These are phyloP conservation scores for Epirrhoe alternata DNA, from an alignment of 2,888 invertebrate species.

Conservation along the genomic window DNA sequence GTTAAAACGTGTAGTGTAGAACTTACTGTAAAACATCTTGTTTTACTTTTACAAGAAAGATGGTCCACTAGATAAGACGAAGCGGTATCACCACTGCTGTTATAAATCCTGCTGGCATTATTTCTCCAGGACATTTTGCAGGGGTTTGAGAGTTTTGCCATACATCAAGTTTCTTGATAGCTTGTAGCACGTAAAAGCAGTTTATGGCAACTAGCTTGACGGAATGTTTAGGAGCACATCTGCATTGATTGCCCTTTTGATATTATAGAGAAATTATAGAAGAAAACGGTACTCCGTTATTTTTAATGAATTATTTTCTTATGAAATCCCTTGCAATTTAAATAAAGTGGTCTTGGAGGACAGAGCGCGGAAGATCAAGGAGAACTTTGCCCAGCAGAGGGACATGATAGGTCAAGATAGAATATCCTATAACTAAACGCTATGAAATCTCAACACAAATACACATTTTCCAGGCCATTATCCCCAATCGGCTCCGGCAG, in stretches of 20 bases:
- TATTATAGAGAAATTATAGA: not conserved
- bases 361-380: too few species aligned
- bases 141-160: not conserved
- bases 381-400: too few species aligned
- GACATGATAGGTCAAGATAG: too few species aligned
- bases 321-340: too few species aligned
- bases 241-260: not conserved
- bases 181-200: not conserved
- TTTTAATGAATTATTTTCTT: too few species aligned
- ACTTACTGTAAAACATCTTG: constrained; percentile 13
- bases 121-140: not conserved
- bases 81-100: constrained; percentile 10
- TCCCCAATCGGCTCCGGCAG: constrained; percentile 78
- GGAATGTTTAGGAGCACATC: not conserved
- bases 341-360: too few species aligned
- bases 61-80: constrained; percentile 20
- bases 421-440: too few species aligned
- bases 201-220: not conserved
- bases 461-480: constrained; percentile 65
- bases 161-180: not conserved
- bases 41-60: constrained; percentile 26
- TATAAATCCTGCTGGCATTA: constrained; percentile 4
- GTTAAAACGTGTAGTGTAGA: constrained; percentile 12
- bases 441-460: too few species aligned
- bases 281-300: too few species aligned